phyloP scores from a whole-genome alignment of 2,797 vertebrate genomes.

The Acipenser oxyrinchus region DNA sequence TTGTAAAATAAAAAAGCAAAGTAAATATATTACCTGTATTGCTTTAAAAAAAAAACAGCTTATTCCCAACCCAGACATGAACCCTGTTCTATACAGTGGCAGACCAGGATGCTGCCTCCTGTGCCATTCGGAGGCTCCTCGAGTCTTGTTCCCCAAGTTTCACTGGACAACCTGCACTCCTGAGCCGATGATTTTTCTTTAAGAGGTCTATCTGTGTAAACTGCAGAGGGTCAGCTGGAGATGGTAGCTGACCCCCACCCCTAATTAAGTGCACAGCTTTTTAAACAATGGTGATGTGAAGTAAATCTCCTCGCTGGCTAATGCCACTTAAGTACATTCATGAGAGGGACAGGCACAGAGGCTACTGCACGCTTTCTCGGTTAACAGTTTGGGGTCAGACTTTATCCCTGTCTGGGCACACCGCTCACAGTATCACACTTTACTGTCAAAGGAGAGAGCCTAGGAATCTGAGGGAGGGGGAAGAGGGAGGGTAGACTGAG shows the following conservation, averaged over 20 bases:
- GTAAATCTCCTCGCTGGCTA: slow-evolving; percentile 29
- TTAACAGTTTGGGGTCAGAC: slow-evolving; percentile 79
- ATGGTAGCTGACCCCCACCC: slow-evolving; percentile 13
- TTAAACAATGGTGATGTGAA: slow-evolving; percentile 48
- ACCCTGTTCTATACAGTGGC: too few relatives aligned
- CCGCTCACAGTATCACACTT: slow-evolving; percentile 74
- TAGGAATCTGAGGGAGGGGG: slow-evolving; percentile 23
- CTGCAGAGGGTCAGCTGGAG: background rate
- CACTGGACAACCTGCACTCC: slow-evolving; percentile 2
- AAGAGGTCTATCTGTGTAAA: slow-evolving; percentile 16
- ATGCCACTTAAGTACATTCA: slow-evolving; percentile 26
- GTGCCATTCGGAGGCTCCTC: slow-evolving; percentile 1
- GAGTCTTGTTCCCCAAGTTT: background rate
- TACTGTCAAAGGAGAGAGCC: slow-evolving; percentile 70
- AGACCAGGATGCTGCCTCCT: slow-evolving; percentile 1
- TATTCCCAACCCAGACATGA: background rate
- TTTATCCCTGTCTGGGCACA: slow-evolving; percentile 61
- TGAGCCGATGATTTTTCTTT: slow-evolving; percentile 16
- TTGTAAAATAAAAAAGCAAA: too few relatives aligned
- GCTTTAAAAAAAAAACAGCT: background rate
- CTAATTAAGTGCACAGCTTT: slow-evolving; percentile 46
- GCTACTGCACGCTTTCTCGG: slow-evolving; percentile 38
- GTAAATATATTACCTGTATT: too few relatives aligned
- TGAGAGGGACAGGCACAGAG: slow-evolving; percentile 29
- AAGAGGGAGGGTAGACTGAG: background rate